Conservation (phyloP, 2,113 vertebrate genomes). For the Petromus typicus region DNA sequence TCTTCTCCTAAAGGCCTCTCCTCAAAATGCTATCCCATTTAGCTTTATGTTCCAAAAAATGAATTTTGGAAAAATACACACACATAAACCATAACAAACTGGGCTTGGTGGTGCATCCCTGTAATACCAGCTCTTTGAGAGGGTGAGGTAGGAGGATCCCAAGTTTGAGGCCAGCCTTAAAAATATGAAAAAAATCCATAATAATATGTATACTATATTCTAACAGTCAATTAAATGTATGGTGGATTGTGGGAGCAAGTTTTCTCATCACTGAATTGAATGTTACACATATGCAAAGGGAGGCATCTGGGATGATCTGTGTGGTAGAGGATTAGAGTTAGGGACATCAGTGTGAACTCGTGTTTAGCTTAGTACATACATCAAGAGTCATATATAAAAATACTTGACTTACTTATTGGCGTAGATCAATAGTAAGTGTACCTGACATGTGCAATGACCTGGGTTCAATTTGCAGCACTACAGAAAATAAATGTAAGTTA, state of each 20-base stretch:
- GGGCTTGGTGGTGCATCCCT: background rate
- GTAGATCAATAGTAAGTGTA: background rate
- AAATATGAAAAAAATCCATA: background rate
- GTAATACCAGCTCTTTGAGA: background rate
- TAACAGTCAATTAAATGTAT: background rate
- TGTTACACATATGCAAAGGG: background rate
- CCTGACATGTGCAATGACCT: background rate
- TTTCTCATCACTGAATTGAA: background rate
- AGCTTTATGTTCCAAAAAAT: background rate
- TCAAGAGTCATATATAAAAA: background rate
- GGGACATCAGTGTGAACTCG: background rate
- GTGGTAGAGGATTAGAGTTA: background rate
- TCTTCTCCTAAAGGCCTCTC: background rate
- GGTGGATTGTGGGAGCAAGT: background rate
- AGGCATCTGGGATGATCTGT: background rate
- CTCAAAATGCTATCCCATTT: background rate
- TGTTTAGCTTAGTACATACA: background rate
- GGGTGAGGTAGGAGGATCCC: background rate
- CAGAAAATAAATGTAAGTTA: background rate
- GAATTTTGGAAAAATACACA: background rate
- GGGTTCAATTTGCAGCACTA: background rate
- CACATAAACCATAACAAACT: background rate
- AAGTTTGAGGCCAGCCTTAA: background rate
- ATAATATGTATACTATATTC: background rate
- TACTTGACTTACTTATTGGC: background rate